Evolutionary conservation across 2,797 vertebrate species (phyloP).

Genomic region (Remorina albescens): DNA sequence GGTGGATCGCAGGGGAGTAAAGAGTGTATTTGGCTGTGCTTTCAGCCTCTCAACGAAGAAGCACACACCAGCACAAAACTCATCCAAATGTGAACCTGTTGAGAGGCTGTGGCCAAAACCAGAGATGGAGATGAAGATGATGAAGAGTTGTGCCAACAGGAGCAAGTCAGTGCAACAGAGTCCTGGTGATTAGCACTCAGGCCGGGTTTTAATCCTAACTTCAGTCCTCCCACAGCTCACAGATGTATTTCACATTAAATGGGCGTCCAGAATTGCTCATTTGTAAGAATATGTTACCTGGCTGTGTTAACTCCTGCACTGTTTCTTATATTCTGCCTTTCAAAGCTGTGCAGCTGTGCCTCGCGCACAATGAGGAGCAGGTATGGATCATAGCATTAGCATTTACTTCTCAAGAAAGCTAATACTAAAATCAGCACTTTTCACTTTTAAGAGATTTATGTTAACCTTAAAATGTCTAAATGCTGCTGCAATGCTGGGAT

Average conservation of each 20-base stretch:
- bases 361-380: not conserved
- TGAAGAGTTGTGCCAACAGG: constrained; percentile 1
- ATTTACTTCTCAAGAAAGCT: not conserved
- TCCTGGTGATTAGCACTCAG: not conserved
- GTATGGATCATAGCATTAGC: not conserved
- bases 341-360: not conserved
- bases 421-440: not conserved
- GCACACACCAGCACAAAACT: constrained; percentile 55
- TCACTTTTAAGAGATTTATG: not conserved
- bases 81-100: constrained; percentile 57
- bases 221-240: not conserved
- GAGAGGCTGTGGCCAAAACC: constrained; percentile 37
- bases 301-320: constrained; percentile 1
- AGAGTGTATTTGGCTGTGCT: constrained; percentile 71
- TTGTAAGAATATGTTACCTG: not conserved
- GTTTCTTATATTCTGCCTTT: not conserved
- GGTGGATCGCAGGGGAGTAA: constrained; percentile 61
- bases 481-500: not conserved
- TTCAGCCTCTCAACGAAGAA: constrained; percentile 62
- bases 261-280: constrained; percentile 1
- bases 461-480: not conserved
- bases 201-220: not conserved
- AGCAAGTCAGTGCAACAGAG: not conserved
- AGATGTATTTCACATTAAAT: not conserved
- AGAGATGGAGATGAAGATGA: constrained; percentile 3